phyloP scores from a whole-genome alignment of 2,113 vertebrate species.

The Ctenodactylus gundi region DNA sequence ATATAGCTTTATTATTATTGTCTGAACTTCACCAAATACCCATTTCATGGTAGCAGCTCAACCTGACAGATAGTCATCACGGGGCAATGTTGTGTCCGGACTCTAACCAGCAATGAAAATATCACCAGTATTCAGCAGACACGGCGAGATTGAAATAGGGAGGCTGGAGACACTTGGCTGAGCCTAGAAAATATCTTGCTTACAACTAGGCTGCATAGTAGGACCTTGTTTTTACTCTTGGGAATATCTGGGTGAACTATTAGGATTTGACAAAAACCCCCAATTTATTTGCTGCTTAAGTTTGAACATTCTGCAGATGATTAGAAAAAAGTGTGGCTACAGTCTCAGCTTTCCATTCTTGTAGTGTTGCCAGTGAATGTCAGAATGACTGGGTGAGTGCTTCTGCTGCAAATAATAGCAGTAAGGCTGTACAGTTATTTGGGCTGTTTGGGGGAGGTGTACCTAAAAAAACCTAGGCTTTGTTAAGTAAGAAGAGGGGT shows the following conservation, averaged over 20 bases:
- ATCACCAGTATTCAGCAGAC: not conserved
- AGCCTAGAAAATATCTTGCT: not conserved
- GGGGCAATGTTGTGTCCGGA: not conserved
- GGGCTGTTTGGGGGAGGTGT: not conserved
- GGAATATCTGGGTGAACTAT: not conserved
- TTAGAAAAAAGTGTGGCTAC: not conserved
- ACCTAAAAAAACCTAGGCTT: not conserved
- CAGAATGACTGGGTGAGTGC: not conserved
- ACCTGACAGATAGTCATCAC: not conserved
- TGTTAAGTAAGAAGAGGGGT: conserved; percentile 9
- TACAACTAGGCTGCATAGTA: not conserved
- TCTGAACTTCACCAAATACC: not conserved
- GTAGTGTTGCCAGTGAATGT: not conserved
- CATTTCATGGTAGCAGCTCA: not conserved
- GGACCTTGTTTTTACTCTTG: not conserved
- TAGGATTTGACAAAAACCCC: conserved; percentile 12
- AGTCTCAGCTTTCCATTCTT: not conserved
- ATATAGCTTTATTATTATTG: not conserved
- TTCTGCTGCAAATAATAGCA: not conserved
- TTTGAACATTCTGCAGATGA: not conserved
- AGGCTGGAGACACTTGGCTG: not conserved
- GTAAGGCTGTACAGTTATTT: conserved; percentile 8
- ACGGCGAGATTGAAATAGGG: not conserved
- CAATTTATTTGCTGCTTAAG: not conserved
- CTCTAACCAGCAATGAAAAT: not conserved